Conservation (phyloP, 2,113 vertebrate species). For the Delphinus delphis region DNA sequence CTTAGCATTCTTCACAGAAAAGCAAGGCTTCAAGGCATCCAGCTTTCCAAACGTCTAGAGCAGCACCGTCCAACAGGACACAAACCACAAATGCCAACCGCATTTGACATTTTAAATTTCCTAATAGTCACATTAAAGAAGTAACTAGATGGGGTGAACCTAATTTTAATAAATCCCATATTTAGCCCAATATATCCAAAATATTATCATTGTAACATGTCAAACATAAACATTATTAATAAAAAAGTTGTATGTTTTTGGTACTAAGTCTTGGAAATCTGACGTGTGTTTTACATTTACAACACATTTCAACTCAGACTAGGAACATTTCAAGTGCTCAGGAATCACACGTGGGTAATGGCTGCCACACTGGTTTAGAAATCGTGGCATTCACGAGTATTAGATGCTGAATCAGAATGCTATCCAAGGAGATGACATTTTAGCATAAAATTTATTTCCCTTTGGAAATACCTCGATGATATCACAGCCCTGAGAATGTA, state of each 20-base stretch:
- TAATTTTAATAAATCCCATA: background rate
- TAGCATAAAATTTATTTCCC: constrained; percentile 21
- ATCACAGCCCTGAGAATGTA: background rate
- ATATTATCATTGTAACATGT: background rate
- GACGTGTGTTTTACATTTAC: background rate
- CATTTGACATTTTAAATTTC: background rate
- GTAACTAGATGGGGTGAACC: background rate
- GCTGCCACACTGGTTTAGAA: background rate
- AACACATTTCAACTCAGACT: background rate
- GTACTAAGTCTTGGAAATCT: background rate
- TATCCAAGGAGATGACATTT: constrained; percentile 21
- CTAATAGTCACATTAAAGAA: background rate
- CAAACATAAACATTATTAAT: background rate
- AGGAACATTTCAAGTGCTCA: background rate
- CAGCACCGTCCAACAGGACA: background rate
- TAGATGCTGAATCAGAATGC: background rate
- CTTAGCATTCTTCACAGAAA: background rate
- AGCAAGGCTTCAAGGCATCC: background rate
- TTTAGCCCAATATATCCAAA: background rate
- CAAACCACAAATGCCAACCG: background rate
- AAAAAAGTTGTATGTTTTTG: background rate
- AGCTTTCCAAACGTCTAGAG: background rate
- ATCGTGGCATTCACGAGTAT: background rate
- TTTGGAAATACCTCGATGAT: background rate
- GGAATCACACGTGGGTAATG: background rate